phyloP scores from a whole-genome alignment of 2,888 invertebrate genomes.

The Drosophila paranaensis region DNA sequence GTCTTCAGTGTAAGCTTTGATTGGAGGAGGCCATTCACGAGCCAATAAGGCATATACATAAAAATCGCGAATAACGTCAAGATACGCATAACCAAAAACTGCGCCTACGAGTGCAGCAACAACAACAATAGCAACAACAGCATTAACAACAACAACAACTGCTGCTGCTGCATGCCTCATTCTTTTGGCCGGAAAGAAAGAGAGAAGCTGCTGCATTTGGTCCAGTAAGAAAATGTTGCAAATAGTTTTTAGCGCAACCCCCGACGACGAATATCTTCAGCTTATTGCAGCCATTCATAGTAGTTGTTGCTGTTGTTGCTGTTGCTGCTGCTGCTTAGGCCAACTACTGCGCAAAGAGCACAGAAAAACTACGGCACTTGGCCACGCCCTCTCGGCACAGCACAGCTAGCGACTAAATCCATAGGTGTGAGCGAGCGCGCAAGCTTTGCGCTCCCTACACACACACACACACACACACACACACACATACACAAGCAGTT shows the following conservation, averaged over 20 bases:
- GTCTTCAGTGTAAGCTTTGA: not conserved
- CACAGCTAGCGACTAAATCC: conserved; percentile 30
- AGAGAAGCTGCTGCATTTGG: conserved; percentile 60
- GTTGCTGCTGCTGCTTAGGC: conserved; percentile 58
- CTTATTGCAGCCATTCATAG: conserved; percentile 65
- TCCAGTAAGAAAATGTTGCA: conserved; percentile 78
- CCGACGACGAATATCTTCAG: conserved; percentile 54
- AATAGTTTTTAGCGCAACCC: conserved; percentile 72
- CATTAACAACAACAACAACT: conserved; percentile 18
- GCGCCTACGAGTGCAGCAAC: conserved; percentile 40
- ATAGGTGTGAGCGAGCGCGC: conserved; percentile 66
- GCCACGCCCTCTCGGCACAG: conserved; percentile 64
- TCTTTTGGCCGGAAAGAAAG: conserved; percentile 55
- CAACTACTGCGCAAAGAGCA: conserved; percentile 73
- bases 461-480: conserved; percentile 8
- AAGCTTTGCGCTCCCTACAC: conserved; percentile 66
- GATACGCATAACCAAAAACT: conserved; percentile 41
- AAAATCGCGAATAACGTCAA: conserved; percentile 59
- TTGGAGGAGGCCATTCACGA: not conserved
- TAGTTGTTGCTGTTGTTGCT: conserved; percentile 13
- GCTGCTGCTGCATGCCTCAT: conserved; percentile 27
- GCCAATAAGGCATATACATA: conserved; percentile 40
- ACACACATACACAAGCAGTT: conserved; percentile 18
- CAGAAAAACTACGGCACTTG: conserved; percentile 70
- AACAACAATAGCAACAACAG: conserved; percentile 14